These are phyloP conservation scores for Tiliacea citrago DNA, from an alignment of 2,888 invertebrate genomes.

Conservation along the genomic window DNA sequence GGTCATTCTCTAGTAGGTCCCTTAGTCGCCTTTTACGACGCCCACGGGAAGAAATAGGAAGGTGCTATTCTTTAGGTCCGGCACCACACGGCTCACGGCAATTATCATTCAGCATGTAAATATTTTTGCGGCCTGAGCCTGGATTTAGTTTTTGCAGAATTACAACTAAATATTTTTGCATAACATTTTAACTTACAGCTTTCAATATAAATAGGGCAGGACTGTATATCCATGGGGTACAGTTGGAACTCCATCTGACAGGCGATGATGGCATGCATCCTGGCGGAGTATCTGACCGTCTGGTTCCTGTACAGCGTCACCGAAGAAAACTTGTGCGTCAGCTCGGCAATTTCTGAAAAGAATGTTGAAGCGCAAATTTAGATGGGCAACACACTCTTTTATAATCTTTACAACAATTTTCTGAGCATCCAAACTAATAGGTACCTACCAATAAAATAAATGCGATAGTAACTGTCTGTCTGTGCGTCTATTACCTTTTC, in stretches of 20 bases:
- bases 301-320: slow-evolving; percentile 95
- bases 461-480: neutral
- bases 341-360: slow-evolving; percentile 94
- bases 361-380: neutral
- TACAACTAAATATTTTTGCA: no score
- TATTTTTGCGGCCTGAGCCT: no score
- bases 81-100: no score
- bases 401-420: neutral
- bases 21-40: no score
- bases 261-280: slow-evolving; percentile 96
- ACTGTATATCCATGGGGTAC: slow-evolving; percentile 96
- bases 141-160: no score
- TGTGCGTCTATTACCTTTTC: neutral
- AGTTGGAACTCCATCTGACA: slow-evolving; percentile 97
- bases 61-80: no score
- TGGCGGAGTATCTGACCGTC: slow-evolving; percentile 94
- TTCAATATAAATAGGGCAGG: slow-evolving; percentile 95
- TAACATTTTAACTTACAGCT: slow-evolving; percentile 92
- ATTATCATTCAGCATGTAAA: no score
- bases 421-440: neutral
- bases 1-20: no score
- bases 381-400: no score
- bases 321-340: slow-evolving; percentile 95
- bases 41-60: no score
- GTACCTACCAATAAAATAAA: neutral